Percentiles rank a stretch among this genome's conserved stretches.
Conservation (phyloP, 1,140 invertebrate genomes). For the Adelges cooleyi region DNA sequence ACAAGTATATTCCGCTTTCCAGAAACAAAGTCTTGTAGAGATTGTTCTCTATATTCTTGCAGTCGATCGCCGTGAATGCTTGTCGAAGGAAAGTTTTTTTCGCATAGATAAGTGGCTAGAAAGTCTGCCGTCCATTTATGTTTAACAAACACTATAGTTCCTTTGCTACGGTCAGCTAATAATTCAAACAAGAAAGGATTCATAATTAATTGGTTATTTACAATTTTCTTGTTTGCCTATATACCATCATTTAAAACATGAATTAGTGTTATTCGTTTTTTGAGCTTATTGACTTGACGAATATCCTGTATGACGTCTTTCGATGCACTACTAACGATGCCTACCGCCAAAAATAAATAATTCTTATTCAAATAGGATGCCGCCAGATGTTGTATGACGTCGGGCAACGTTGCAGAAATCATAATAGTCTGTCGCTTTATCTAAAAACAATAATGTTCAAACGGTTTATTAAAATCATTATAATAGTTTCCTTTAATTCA, state of each 20-base stretch:
- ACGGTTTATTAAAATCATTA: neutral
- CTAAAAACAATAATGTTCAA: slow-evolving; percentile 38
- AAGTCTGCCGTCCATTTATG: slow-evolving; percentile 97
- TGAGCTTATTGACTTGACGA: slow-evolving; percentile 54
- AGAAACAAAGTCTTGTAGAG: slow-evolving; percentile 78
- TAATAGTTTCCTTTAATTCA: neutral
- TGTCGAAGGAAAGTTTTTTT: slow-evolving; percentile 84
- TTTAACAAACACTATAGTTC: slow-evolving; percentile 92
- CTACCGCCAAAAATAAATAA: slow-evolving; percentile 97
- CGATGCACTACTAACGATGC: slow-evolving; percentile 87
- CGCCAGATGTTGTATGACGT: slow-evolving; percentile 91
- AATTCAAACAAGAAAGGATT: no score
- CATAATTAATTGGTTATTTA: no score
- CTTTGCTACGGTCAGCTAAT: no score
- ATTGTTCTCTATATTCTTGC: slow-evolving; percentile 91
- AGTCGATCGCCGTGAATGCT: slow-evolving; percentile 97
- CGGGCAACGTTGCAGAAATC: slow-evolving; percentile 98
- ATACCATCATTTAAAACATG: slow-evolving; percentile 54
- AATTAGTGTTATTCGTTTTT: slow-evolving; percentile 61
- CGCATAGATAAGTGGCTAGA: slow-evolving; percentile 80
- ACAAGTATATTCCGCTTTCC: slow-evolving; percentile 90
- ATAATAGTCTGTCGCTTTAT: slow-evolving; percentile 90
- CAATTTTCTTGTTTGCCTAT: no score
- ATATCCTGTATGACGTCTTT: slow-evolving; percentile 78
- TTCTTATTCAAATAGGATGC: slow-evolving; percentile 90